Base-by-base conservation (phyloP, 2,888 invertebrate species). In the Melangyna quadrimaculata region DNA sequence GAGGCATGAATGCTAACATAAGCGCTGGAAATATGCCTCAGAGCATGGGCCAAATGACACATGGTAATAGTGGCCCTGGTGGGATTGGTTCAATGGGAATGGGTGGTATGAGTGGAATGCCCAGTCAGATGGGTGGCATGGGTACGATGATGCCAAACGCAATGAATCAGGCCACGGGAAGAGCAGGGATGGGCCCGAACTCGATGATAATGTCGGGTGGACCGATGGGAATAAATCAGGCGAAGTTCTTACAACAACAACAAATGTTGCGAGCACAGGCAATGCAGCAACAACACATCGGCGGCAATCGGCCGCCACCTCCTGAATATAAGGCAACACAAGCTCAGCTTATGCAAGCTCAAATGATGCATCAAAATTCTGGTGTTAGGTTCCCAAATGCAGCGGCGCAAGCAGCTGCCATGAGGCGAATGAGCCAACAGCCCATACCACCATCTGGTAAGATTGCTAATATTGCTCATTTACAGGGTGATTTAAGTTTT, bases 281-380 rank as follows among this genome's bases (percentile, higher is more conserved):
- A 45, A 87, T 87, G 84, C 90, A 90, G 81, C 93, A 93, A 81
- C 93, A 94, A 87, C 93, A 93, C 87, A 93, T 93, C 91, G 92
- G 92, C 48, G 91, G 93, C 1, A 93, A 93, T 24, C 94, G 96
- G 70, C 96, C 97, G 32, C 97, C 97, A 24, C 97, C 97, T 51
- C 97, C 97, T 2, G 97, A 97, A 91, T 97, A 97, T 92, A 97
- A 97, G 92, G 94, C 95, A 89, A 92, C 90, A 83, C 92, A 92
- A 87, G 91, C 91, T 55, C 92, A 92, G 78, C 88, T 92, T 65
- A 91, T 92, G 91, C 92, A 92, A 88, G 93, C 94, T 32, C 94
- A 94, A 88, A 93, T 94, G 92, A 93, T 94, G 93, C 94, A 94
- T 88, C 91, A 91, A 51, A 91, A 90, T 8, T 90, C 91, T n/a